These are phyloP conservation scores for Nycticryphes semicollaris DNA, from an alignment of 2,113 vertebrate genomes.

Conservation along the genomic window DNA sequence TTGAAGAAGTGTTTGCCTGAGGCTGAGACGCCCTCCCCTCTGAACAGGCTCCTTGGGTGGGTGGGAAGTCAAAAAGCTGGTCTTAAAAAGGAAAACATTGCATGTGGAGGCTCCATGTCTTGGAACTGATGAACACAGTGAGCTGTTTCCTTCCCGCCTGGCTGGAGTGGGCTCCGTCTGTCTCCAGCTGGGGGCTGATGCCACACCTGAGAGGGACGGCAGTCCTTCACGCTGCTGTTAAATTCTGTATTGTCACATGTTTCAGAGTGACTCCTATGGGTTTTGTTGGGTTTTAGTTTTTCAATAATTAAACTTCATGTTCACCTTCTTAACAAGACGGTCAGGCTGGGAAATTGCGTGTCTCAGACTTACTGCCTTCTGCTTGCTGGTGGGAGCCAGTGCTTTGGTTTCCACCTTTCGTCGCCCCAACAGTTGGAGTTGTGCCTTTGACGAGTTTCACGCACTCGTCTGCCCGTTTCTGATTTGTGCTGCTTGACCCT, in stretches of 20 bases:
- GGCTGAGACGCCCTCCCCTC: background rate
- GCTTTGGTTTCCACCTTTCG: background rate
- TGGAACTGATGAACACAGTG: background rate
- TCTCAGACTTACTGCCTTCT: background rate
- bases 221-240: background rate
- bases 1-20: background rate
- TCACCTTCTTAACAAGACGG: background rate
- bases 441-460: background rate
- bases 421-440: background rate
- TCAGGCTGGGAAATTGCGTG: background rate
- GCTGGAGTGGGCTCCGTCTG: rapidly evolving
- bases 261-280: background rate
- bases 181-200: background rate
- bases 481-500: background rate
- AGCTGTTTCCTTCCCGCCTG: background rate
- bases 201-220: background rate
- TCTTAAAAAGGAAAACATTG: background rate
- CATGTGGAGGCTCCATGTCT: background rate
- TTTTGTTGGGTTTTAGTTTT: background rate
- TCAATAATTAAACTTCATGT: background rate
- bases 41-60: background rate
- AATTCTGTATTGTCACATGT: background rate
- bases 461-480: background rate
- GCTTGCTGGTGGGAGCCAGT: background rate
- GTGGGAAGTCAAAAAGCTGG: background rate